Evolutionary conservation across 2,888 invertebrate species (phyloP), one percentile per base, ranked within the genome.

Genomic region (Sesia apiformis): DNA sequence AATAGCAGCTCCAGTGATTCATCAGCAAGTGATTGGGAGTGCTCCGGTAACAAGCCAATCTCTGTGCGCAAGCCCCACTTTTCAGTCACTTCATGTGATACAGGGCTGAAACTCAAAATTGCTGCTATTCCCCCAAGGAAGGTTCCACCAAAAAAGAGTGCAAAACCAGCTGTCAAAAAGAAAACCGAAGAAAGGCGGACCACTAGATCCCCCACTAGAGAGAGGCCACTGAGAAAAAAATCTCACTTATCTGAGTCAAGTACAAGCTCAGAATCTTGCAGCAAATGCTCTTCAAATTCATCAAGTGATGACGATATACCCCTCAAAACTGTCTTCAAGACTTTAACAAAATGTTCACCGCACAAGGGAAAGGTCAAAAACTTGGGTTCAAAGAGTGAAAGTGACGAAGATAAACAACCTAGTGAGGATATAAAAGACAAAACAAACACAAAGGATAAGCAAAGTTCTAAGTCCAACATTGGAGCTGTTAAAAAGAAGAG

Each of bases 81-180:
- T 74, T 92, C 92, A 5, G 92, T 92, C 40, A 92, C 92, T 49
- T 91, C 90, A 57, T 90, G 91, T 73, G 92, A 92, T 50, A 91
- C 91, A 50, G 92, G 92, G 38, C 71, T 92, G 54, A 90, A 92
- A 59, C 81, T 92, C 53, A 92, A 91, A 65, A 92, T 92, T 56
- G 92, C 92, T 60, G 91, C 91, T 49, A 91, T 92, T 58, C 90
- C 90, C 52, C 90, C 90, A n/a, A 69, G 79, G 52, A 91, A 74
- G 71, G 74, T 63, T 60, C 75, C 75, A 66, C 78, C 76, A 49
- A 89, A 77, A 63, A 84, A 77, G 61, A 74, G 79, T 53, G 65
- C 74, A 42, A 81, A 83, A 65, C 76, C 85, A 57, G 64, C 75
- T 52, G 78, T 76, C 3, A 85, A 84, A 66, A 84, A 81, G 71